Evolutionary conservation across 2,797 vertebrate species (phyloP), one percentile per base, ranked within the genome.

Genomic region (Sardinella longiceps): DNA sequence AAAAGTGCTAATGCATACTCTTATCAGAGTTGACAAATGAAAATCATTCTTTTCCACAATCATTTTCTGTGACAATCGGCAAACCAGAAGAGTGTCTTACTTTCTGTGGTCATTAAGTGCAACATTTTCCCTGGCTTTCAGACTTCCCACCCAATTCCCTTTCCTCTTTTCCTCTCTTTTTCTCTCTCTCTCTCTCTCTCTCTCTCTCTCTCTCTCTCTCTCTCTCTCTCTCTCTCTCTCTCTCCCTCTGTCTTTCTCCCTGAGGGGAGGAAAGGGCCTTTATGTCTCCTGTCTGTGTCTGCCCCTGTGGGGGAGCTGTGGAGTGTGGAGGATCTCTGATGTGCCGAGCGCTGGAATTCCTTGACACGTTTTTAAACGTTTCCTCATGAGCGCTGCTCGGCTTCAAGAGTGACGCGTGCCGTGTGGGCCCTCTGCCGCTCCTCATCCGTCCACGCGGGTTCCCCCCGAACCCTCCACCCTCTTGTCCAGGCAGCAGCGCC

Each of bases 281-380:
- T 10, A 18, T 86, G 43, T 80, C 80, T 86, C 43, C 70, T 77
- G 70, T 77, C 70, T 77, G 84, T 84, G 33, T 80, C 37, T 84
- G 56, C 66, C 82, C 70, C 46, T 81, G 82, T 86, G 80, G 77
- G 77, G 18, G 56, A 84, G 80, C 82, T 20, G 74, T 81, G 70
- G 37, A 28, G 56, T 81, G 81, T 14, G 23, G 63, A 56, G 51
- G 81, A 88, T 56, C 77, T 81, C 58, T 84, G 85, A 88, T 84
- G 82, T 84, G 58, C 84, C 85, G 84, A 20, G 85, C 37, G 48
- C 56, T 84, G 80, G 84, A 87, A 87, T 88, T 85, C 84, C 28
- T 87, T 43, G 81, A 82, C 85, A 86, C 46, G 15, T 82, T 81
- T 43, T 87, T 87, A 86, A 88, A 85, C 9, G 77, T 84, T 85